A percentile compares a stretch with the other conserved stretches of the same genome.
Conservation (phyloP, 2,797 vertebrate genomes). For the Argya squamiceps region DNA sequence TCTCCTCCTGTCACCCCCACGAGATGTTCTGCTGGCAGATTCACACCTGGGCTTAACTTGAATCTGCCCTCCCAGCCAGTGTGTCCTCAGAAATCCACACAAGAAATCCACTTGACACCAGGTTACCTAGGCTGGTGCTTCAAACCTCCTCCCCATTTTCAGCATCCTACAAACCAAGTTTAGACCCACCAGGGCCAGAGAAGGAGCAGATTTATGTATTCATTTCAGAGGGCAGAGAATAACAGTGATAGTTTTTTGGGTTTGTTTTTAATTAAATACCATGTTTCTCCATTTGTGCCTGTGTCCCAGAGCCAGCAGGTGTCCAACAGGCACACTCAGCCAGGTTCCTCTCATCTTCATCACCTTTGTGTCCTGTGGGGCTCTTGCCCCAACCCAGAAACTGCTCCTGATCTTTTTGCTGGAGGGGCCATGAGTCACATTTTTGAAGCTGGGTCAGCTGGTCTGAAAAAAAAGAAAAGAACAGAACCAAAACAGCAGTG, state of each 20-base stretch:
- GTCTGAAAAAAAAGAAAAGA: neutral
- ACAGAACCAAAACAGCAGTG: neutral
- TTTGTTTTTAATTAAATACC: neutral
- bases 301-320: neutral
- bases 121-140: neutral
- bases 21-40: neutral
- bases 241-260: neutral
- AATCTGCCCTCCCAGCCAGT: neutral
- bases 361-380: neutral
- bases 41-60: neutral
- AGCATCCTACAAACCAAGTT: neutral
- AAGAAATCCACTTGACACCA: neutral
- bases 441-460: neutral
- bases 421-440: neutral
- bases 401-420: neutral
- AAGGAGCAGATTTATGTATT: neutral
- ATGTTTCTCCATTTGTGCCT: neutral
- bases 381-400: neutral
- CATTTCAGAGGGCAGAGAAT: neutral
- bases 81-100: neutral
- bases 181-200: neutral
- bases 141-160: neutral
- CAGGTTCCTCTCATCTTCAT: neutral
- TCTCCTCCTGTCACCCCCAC: neutral
- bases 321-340: neutral